A percentile compares a stretch with the other conserved stretches of the same genome.
Conservation (phyloP, 2,113 vertebrate species). For the Empidonax traillii region DNA sequence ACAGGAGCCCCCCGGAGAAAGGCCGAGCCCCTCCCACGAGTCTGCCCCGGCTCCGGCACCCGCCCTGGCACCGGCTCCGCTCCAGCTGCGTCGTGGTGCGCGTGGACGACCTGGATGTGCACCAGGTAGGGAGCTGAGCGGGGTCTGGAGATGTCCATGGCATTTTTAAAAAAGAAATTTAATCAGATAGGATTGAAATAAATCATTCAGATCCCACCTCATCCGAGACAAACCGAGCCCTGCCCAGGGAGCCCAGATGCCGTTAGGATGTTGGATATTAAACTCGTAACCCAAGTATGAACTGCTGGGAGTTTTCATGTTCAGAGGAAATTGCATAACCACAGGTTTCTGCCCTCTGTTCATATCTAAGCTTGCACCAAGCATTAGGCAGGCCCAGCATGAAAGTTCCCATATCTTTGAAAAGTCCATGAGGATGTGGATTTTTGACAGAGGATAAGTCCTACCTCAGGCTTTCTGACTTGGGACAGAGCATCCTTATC, state of each 20-base stretch:
- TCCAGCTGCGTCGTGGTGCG: slow-evolving; percentile 91
- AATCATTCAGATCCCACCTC: fast-evolving
- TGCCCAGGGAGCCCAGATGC: neutral
- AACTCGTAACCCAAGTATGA: neutral
- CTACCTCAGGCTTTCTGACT: neutral
- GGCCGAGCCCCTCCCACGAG: slow-evolving; percentile 2
- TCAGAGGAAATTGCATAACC: neutral
- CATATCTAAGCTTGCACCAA: neutral
- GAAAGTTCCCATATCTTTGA: neutral
- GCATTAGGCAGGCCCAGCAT: neutral
- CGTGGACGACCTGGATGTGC: slow-evolving; percentile 92
- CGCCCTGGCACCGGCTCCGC: slow-evolving; percentile 84
- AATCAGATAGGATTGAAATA: neutral
- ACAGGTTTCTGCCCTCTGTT: neutral
- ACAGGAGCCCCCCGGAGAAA: slow-evolving; percentile 52
- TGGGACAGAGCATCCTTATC: neutral
- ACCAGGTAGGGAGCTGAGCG: slow-evolving; percentile 79
- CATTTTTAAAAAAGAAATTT: neutral
- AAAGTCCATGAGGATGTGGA: neutral
- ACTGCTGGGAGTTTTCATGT: neutral
- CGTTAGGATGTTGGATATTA: fast-evolving
- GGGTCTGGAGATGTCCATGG: fast-evolving
- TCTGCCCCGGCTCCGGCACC: slow-evolving; percentile 28
- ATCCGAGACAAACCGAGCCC: neutral
- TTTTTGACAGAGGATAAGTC: neutral